Base-by-base conservation (phyloP, 2,888 invertebrate species). In the Bimastos eiseni region DNA sequence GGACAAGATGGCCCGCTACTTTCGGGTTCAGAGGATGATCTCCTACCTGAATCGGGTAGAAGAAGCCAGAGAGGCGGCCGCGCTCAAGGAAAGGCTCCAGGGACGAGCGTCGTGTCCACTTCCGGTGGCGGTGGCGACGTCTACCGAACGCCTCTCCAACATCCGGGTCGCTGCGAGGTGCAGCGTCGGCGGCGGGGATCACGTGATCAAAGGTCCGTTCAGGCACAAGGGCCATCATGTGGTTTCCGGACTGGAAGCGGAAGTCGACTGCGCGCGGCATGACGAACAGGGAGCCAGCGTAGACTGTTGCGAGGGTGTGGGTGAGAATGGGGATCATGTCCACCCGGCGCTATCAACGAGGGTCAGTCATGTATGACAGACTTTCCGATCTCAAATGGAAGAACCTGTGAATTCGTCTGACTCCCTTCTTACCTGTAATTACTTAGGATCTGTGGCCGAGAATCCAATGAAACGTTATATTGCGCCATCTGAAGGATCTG, bases 1-100 rank as follows among this genome's bases (percentile, higher is more conserved):
- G 0, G 93, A 92, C 91, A 92, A 91, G 90, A 70, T 91, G 38
- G 90, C 92, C 55, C 92, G 93, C 86, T 90, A 91, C 91, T 91
- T 92, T 34, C 89, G 90, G n/a, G 93, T 93, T 33, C 92, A 92
- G 41, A 88, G 90, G 38, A 90, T 92, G 55, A 90, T 91, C 21
- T 89, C 83, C 44, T 91, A 86, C 91, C 91, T 92, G 38, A 90
- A 92, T 21, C 24, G 41, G 37, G 49, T 92, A 24, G 91, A 90
- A 44, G 86, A 37, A 34, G 88, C 37, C 30, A 33, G 55, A 36
- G 90, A 90, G 49, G n/a, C 70, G 70, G 70, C n/a, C 70, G 70
- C 70, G 2, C 70, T 70, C 70, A 70, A 70, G 70, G 70, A 70
- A 0, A 30, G 70, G 1, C 70, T 70, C n/a, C 70, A 70, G 70